Evolutionary conservation across 1,140 invertebrate species (phyloP).

Genomic region (Acyrthosiphon pisum): DNA sequence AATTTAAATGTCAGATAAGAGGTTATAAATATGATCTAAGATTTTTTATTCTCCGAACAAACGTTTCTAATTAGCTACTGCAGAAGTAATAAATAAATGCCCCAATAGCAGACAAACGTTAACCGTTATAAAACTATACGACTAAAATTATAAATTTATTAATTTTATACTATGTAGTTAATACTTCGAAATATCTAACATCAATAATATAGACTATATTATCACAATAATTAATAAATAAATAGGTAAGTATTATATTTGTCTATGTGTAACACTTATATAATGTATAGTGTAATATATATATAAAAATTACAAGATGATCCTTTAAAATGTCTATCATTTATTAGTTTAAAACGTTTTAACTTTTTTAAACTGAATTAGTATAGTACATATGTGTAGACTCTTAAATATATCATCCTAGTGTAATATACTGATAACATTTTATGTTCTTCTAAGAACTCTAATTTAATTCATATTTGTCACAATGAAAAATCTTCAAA

Average conservation of each 20-base stretch:
- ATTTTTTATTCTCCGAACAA: background rate
- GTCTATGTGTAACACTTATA: no score
- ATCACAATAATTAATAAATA: background rate
- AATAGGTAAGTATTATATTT: background rate
- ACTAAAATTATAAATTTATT: background rate
- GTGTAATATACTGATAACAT: background rate
- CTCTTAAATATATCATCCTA: background rate
- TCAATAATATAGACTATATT: background rate
- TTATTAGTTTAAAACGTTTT: background rate
- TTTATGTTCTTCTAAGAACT: background rate
- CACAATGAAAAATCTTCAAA: background rate
- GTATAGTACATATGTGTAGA: background rate
- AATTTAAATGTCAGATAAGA: background rate
- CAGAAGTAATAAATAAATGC: background rate
- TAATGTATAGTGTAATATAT: background rate
- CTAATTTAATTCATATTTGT: background rate
- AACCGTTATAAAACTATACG: background rate
- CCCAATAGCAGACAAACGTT: background rate
- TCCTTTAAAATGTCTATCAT: background rate
- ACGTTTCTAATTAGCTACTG: background rate
- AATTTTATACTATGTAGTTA: background rate
- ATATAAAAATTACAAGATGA: background rate
- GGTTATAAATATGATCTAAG: background rate
- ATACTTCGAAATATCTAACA: background rate
- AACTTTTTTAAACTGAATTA: background rate